phyloP scores from a whole-genome alignment of 2,113 vertebrate genomes.

The Pimephales promelas region DNA sequence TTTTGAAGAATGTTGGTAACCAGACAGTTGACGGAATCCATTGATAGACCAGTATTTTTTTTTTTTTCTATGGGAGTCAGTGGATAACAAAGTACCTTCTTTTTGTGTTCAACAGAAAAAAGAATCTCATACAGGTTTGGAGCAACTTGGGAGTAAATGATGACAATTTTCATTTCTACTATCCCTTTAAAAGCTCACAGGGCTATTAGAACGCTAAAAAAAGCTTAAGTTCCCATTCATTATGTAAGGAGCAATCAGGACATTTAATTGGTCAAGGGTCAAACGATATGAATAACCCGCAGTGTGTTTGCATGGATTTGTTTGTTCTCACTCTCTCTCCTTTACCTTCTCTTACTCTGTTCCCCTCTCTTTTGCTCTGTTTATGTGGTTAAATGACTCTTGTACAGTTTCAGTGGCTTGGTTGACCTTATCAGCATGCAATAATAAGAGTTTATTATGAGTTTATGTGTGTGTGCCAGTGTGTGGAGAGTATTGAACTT shows the following conservation, averaged over 20 bases:
- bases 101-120: not conserved
- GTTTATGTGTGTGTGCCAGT: conserved; percentile 30
- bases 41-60: too few species aligned
- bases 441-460: conserved; percentile 35
- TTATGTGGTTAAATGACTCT: conserved; percentile 39
- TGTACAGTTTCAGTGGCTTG: conserved; percentile 39
- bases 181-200: not conserved
- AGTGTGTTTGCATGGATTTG: not conserved
- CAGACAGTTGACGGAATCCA: too few species aligned
- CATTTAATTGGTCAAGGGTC: not conserved
- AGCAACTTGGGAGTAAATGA: not conserved
- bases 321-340: not conserved
- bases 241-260: not conserved
- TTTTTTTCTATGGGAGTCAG: too few species aligned
- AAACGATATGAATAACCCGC: not conserved
- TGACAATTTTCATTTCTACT: not conserved
- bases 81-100: too few species aligned
- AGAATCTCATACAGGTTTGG: not conserved
- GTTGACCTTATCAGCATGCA: conserved; percentile 42
- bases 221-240: not conserved
- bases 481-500: conserved; percentile 32
- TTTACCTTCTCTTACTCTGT: not conserved
- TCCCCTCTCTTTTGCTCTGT: conserved; percentile 15
- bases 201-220: not conserved
- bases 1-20: too few species aligned